Evolutionary conservation across 2,888 invertebrate genomes (phyloP).

Genomic region (Schizotus pectinicornis): DNA sequence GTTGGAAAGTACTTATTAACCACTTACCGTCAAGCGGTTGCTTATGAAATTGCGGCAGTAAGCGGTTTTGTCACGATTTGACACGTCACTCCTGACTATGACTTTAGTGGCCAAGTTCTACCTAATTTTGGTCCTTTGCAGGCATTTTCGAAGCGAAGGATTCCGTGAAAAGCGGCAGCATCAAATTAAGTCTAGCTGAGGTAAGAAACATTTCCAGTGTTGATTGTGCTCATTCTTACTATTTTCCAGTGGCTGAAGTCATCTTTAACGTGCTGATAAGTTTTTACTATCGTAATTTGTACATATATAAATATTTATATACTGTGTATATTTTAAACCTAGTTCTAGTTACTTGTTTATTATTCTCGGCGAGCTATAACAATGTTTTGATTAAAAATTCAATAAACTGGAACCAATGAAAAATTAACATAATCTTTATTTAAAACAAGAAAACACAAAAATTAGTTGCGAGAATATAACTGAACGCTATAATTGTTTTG

Average conservation of each 20-base stretch:
- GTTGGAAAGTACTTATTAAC: too few relatives aligned
- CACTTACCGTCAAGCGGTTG: not conserved
- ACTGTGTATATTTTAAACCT: slow-evolving; percentile 36
- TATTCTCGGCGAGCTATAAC: too few relatives aligned
- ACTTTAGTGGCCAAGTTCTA: not conserved
- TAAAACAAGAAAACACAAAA: too few relatives aligned
- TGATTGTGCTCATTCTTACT: slow-evolving; percentile 38
- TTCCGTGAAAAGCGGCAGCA: slow-evolving; percentile 78
- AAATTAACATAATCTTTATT: too few relatives aligned
- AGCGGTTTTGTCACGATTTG: not conserved
- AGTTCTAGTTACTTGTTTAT: not conserved
- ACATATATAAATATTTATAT: slow-evolving; percentile 30
- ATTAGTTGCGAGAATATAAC: too few relatives aligned
- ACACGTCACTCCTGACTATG: not conserved
- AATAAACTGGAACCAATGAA: too few relatives aligned
- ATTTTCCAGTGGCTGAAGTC: slow-evolving; percentile 77
- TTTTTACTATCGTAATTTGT: slow-evolving; percentile 9
- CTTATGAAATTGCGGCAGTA: not conserved
- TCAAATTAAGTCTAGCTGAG: slow-evolving; percentile 82
- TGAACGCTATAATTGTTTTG: too few relatives aligned
- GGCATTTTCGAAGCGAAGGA: slow-evolving; percentile 79
- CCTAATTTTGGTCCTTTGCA: slow-evolving; percentile 55
- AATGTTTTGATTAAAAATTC: too few relatives aligned
- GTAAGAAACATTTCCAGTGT: slow-evolving; percentile 56
- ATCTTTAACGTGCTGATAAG: slow-evolving; percentile 69